phyloP scores from a whole-genome alignment of 2,797 vertebrate genomes.

The Pygocentrus nattereri region DNA sequence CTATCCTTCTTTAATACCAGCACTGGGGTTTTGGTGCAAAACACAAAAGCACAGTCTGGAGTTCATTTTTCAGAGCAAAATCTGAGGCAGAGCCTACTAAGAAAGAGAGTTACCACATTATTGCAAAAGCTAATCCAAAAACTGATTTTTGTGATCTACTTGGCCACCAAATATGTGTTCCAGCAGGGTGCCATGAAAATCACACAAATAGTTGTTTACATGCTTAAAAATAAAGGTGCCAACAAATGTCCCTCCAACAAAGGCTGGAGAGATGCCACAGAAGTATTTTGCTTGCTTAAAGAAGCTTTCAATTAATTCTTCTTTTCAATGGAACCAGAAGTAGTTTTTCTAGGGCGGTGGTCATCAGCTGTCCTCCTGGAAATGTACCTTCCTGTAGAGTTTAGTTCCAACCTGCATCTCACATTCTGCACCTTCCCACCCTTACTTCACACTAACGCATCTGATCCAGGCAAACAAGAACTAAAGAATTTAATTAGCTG shows the following conservation, averaged over 20 bases:
- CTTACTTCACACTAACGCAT: too few species aligned
- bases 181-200: too few species aligned
- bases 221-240: not conserved
- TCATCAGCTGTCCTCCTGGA: too few species aligned
- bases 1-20: slow-evolving; percentile 25
- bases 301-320: not conserved
- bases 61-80: slow-evolving; percentile 19
- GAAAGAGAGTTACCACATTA: slow-evolving; percentile 3
- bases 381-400: too few species aligned
- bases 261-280: too few species aligned
- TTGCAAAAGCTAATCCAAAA: slow-evolving; percentile 6
- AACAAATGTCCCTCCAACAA: not conserved
- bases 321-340: not conserved
- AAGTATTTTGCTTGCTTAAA: too few species aligned
- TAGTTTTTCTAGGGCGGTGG: too few species aligned
- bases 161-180: not conserved
- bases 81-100: slow-evolving; percentile 13
- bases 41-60: slow-evolving; percentile 7
- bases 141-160: not conserved
- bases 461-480: too few species aligned
- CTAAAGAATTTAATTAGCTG: too few species aligned
- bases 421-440: too few species aligned
- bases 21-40: not conserved
- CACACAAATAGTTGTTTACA: too few species aligned
- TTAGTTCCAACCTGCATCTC: too few species aligned